These are phyloP conservation scores for Epistrophe eligans DNA, from an alignment of 2,888 invertebrate species.

Conservation along the genomic window DNA sequence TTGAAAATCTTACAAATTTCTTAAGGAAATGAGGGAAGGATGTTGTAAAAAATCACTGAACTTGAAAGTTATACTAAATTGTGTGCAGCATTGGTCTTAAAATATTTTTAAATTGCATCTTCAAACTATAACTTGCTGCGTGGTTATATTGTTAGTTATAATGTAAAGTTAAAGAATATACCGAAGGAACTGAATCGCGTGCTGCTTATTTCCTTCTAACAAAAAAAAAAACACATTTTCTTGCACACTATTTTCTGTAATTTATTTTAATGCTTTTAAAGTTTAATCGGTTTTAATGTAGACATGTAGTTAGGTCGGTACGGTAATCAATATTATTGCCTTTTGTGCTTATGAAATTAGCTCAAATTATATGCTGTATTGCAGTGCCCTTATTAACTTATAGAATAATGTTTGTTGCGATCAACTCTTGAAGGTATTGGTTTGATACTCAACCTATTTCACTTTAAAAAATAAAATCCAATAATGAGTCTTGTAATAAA, in stretches of 20 bases:
- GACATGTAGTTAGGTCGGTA: not conserved
- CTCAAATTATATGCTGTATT: not conserved
- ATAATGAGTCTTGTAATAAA: too few relatives aligned
- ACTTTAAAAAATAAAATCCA: too few relatives aligned
- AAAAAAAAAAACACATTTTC: not conserved
- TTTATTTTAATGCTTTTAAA: not conserved
- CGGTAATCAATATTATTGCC: not conserved
- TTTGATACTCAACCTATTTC: too few relatives aligned
- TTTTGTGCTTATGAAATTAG: not conserved
- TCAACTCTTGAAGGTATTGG: too few relatives aligned
- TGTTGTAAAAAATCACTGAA: conserved; percentile 18
- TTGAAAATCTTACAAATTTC: not conserved
- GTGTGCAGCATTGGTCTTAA: not conserved
- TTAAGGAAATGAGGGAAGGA: not conserved
- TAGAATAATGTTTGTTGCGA: too few relatives aligned
- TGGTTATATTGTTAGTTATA: not conserved
- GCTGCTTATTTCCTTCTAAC: not conserved
- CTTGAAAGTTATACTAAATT: conserved; percentile 11
- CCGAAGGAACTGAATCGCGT: conserved; percentile 4
- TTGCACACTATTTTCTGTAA: not conserved
- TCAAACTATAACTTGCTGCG: not conserved
- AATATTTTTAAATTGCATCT: conserved; percentile 14
- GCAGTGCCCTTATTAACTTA: not conserved
- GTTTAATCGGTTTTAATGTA: not conserved
- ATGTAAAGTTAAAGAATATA: not conserved